phyloP scores from a whole-genome alignment of 1,140 invertebrate genomes.

The Drosophila dunni region DNA sequence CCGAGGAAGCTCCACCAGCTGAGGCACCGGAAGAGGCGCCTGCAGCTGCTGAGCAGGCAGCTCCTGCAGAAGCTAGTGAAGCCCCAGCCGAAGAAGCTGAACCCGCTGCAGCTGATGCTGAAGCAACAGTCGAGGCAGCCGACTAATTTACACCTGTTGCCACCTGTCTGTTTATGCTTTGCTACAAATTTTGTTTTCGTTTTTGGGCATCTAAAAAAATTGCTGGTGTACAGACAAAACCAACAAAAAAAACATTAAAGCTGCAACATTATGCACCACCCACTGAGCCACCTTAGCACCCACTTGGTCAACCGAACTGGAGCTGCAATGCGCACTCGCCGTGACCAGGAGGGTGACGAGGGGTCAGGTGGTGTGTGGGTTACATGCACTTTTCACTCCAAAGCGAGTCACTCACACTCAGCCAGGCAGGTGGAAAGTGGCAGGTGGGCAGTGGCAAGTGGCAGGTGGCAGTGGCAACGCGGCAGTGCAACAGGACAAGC shows the following conservation, averaged over 20 bases:
- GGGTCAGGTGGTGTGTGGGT: neutral
- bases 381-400: constrained; percentile 47
- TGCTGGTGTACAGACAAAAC: constrained; percentile 54
- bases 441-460: neutral
- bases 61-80: constrained; percentile 11
- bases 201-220: constrained; percentile 18
- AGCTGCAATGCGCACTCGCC: constrained; percentile 47
- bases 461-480: constrained; percentile 26
- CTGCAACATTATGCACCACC: neutral
- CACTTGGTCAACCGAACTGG: neutral
- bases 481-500: constrained; percentile 38
- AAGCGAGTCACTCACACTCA: constrained; percentile 38
- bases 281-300: neutral
- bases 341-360: constrained; percentile 11
- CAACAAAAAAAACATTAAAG: constrained; percentile 18
- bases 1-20: constrained; percentile 64
- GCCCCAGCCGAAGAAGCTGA: constrained; percentile 26
- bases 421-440: neutral
- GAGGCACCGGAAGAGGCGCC: constrained; percentile 22
- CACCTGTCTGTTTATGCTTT: constrained; percentile 35
- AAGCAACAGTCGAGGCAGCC: constrained; percentile 20
- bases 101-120: neutral
- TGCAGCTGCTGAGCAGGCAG: constrained; percentile 19
- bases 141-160: constrained; percentile 66
- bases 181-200: constrained; percentile 43